Conservation (phyloP, 2,113 vertebrate genomes). For the Melanerpes formicivorus region DNA sequence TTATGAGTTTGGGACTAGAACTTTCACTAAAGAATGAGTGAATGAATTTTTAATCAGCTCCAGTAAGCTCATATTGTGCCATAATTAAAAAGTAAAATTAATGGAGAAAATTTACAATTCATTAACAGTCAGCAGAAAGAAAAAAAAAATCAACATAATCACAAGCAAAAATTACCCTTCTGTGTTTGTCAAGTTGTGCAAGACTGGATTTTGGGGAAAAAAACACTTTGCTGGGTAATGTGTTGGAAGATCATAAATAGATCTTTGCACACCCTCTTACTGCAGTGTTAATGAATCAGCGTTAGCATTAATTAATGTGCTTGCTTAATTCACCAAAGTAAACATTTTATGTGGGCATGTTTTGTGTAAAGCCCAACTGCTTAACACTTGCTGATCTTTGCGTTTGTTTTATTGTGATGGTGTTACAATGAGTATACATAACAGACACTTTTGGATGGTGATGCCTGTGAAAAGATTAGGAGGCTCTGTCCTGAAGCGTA, state of each 20-base stretch:
- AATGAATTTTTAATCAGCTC: constrained; percentile 39
- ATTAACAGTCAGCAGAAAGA: background rate
- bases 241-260: background rate
- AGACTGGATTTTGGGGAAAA: background rate
- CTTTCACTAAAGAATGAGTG: background rate
- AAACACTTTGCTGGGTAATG: background rate
- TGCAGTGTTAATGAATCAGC: background rate
- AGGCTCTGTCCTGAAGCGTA: background rate
- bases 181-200: background rate
- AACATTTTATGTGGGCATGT: background rate
- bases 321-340: background rate
- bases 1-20: constrained; percentile 1
- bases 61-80: background rate
- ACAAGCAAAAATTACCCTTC: background rate
- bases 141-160: background rate
- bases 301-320: background rate
- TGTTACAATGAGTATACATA: background rate
- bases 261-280: background rate
- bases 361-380: background rate
- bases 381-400: background rate
- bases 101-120: constrained; percentile 25
- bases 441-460: background rate
- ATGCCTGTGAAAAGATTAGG: background rate
- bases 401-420: background rate
- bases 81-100: constrained; percentile 45